A percentile compares a stretch with the other conserved stretches of the same genome.
Conservation (phyloP, 2,113 vertebrate genomes). For the Atherinomorus stipes region DNA sequence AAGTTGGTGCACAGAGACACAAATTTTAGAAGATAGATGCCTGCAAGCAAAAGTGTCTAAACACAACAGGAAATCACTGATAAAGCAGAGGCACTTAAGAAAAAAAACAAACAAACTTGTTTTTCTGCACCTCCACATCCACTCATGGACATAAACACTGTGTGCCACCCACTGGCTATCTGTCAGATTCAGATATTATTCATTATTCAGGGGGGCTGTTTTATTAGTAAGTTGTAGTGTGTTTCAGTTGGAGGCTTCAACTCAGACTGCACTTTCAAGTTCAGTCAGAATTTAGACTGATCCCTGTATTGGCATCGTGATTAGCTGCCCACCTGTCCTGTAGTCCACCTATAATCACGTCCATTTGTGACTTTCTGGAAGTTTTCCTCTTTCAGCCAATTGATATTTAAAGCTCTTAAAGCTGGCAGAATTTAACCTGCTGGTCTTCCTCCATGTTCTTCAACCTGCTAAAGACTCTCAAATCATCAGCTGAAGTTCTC, state of each 20-base stretch:
- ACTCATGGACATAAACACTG: neutral
- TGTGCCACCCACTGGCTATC: constrained; percentile 13
- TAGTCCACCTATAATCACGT: neutral
- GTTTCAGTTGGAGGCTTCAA: constrained; percentile 15
- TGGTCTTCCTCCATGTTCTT: too few species aligned
- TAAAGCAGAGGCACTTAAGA: constrained; percentile 11
- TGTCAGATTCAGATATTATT: constrained; percentile 37
- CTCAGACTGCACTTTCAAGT: neutral
- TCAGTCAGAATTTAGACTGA: too few species aligned
- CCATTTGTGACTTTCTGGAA: neutral
- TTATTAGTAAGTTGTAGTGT: constrained; percentile 10
- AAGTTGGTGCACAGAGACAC: neutral
- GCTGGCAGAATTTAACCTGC: too few species aligned
- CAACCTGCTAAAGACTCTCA: too few species aligned
- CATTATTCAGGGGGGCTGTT: constrained; percentile 35
- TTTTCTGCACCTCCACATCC: too few species aligned
- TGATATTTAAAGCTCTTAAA: too few species aligned
- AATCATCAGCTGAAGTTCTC: too few species aligned
- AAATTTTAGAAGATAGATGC: neutral
- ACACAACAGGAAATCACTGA: constrained; percentile 7
- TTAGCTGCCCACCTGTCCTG: neutral
- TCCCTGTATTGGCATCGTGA: neutral
- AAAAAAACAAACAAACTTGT: neutral
- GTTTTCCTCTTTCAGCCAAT: too few species aligned
- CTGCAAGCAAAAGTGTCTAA: neutral